Conservation (phyloP, 2,797 vertebrate species). For the Channallabes apus region DNA sequence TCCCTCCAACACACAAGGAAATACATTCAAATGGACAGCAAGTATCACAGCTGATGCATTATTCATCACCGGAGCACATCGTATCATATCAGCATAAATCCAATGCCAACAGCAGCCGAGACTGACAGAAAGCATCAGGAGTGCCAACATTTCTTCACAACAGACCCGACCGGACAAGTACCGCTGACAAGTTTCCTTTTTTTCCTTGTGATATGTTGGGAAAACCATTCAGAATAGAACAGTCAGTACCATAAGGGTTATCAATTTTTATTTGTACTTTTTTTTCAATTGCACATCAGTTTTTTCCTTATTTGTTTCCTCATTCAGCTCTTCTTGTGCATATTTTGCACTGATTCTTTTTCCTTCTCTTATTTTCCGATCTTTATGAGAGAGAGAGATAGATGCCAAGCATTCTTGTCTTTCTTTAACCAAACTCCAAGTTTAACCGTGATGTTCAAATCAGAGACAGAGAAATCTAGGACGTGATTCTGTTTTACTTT, state of each 20-base stretch:
- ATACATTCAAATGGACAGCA: slow-evolving; percentile 27
- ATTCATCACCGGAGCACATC: slow-evolving; percentile 12
- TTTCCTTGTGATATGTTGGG: not conserved
- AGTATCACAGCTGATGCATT: slow-evolving; percentile 16
- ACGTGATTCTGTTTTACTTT: too few relatives aligned
- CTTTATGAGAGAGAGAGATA: too few relatives aligned
- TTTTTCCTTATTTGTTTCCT: too few relatives aligned
- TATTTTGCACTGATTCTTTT: too few relatives aligned
- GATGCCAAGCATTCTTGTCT: not conserved
- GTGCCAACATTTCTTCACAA: slow-evolving; percentile 13
- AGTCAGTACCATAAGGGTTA: too few relatives aligned
- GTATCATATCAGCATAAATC: slow-evolving; percentile 23
- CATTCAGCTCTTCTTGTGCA: too few relatives aligned
- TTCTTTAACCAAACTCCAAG: not conserved
- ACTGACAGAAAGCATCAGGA: slow-evolving; percentile 22
- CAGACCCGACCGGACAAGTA: not conserved
- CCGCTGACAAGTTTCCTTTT: too few relatives aligned
- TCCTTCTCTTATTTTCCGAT: too few relatives aligned
- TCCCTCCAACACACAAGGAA: not conserved
- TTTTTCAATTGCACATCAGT: too few relatives aligned
- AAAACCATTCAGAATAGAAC: not conserved
- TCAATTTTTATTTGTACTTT: too few relatives aligned
- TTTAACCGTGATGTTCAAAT: not conserved
- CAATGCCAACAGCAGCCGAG: slow-evolving; percentile 7
- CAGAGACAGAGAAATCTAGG: not conserved